These are phyloP conservation scores for Pasiphila rectangulata DNA, from an alignment of 2,888 invertebrate genomes.

Conservation along the genomic window DNA sequence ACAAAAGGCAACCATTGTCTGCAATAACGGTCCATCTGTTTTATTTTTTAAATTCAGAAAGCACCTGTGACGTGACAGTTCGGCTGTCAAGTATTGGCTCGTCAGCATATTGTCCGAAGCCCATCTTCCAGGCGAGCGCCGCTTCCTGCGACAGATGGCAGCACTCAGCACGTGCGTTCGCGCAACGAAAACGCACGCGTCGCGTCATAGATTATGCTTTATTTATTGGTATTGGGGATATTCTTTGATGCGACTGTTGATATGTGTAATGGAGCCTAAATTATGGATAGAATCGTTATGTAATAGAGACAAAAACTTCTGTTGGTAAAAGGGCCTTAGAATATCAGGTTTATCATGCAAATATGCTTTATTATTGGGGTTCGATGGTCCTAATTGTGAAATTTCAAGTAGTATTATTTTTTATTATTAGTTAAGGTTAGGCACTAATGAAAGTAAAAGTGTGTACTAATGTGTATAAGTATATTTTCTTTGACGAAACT, in stretches of 20 bases:
- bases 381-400: too few relatives aligned
- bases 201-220: constrained; percentile 50
- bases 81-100: constrained; percentile 32
- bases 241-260: constrained; percentile 14
- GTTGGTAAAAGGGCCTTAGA: neutral
- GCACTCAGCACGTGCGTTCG: constrained; percentile 59
- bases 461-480: too few relatives aligned
- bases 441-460: too few relatives aligned
- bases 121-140: constrained; percentile 70
- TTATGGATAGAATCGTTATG: constrained; percentile 4
- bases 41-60: constrained; percentile 19
- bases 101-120: constrained; percentile 53
- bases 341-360: neutral
- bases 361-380: too few relatives aligned
- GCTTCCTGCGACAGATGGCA: constrained; percentile 74
- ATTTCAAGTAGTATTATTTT: too few relatives aligned
- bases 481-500: too few relatives aligned
- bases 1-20: constrained; percentile 22
- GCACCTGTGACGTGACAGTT: constrained; percentile 47
- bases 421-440: too few relatives aligned
- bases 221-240: constrained; percentile 28
- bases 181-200: constrained; percentile 42
- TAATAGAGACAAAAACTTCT: neutral
- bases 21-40: constrained; percentile 23
- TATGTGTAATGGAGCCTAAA: constrained; percentile 16